Evolutionary conservation across 2,888 invertebrate genomes (phyloP).

Genomic region (Alviniconcha strummeri): DNA sequence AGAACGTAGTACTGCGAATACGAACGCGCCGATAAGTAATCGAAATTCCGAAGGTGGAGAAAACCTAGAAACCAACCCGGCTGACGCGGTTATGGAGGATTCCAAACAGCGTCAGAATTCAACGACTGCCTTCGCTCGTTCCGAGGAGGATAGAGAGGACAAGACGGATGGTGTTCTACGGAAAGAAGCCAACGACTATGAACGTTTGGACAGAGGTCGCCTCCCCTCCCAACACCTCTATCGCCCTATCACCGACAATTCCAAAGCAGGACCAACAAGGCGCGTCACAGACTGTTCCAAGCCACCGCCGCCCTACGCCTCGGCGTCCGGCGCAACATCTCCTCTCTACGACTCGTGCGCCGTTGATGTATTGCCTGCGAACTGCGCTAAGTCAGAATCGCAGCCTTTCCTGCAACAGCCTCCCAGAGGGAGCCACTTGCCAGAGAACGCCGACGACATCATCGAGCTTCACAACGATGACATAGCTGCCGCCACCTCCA

Average conservation of each 20-base stretch:
- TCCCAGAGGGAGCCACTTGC: background rate
- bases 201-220: background rate
- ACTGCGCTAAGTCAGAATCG: background rate
- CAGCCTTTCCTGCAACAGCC: slow-evolving; percentile 3
- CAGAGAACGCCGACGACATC: slow-evolving; percentile 15
- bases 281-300: background rate
- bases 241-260: background rate
- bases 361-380: background rate
- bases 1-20: too few species aligned
- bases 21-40: too few species aligned
- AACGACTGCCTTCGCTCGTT: too few species aligned
- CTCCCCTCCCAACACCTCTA: slow-evolving; percentile 4
- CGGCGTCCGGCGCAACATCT: background rate
- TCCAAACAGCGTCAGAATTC: too few species aligned
- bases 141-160: background rate
- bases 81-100: too few species aligned
- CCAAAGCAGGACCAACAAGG: background rate
- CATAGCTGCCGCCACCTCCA: background rate
- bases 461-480: slow-evolving; percentile 29
- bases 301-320: background rate
- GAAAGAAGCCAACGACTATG: slow-evolving; percentile 5
- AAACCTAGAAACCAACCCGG: too few species aligned
- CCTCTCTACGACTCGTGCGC: background rate
- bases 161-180: background rate
- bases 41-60: too few species aligned